phyloP scores from a whole-genome alignment of 2,888 invertebrate genomes.

The Bimastos eiseni region DNA sequence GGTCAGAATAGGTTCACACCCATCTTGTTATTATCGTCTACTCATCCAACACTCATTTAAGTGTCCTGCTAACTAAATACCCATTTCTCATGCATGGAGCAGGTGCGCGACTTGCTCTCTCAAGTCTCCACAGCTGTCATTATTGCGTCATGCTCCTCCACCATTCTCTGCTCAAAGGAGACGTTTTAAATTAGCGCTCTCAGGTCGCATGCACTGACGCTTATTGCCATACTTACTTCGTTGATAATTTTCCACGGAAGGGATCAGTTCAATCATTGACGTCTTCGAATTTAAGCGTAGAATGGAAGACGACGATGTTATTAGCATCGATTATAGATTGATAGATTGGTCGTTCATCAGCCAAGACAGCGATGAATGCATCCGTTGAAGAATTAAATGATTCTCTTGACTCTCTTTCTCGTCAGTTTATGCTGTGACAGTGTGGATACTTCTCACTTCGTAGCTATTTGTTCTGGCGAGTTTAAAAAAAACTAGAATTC shows the following conservation, averaged over 20 bases:
- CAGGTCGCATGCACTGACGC: not conserved
- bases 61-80: not conserved
- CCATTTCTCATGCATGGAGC: not conserved
- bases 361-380: not conserved
- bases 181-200: not conserved
- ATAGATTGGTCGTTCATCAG: not conserved
- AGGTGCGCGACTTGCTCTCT: not conserved
- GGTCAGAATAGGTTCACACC: not conserved
- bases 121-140: too few species aligned
- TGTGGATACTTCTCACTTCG: not conserved
- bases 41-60: not conserved
- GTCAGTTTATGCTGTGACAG: not conserved
- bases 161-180: not conserved
- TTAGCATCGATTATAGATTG: not conserved
- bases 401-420: not conserved
- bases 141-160: not conserved
- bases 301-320: too few species aligned
- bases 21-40: not conserved
- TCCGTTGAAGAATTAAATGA: not conserved
- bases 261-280: not conserved
- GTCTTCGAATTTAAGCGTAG: not conserved
- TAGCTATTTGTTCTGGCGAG: not conserved
- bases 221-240: not conserved
- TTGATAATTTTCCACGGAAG: not conserved
- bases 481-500: not conserved